Evolutionary conservation across 2,888 invertebrate genomes (phyloP).

Genomic region (Polia nebulosa): DNA sequence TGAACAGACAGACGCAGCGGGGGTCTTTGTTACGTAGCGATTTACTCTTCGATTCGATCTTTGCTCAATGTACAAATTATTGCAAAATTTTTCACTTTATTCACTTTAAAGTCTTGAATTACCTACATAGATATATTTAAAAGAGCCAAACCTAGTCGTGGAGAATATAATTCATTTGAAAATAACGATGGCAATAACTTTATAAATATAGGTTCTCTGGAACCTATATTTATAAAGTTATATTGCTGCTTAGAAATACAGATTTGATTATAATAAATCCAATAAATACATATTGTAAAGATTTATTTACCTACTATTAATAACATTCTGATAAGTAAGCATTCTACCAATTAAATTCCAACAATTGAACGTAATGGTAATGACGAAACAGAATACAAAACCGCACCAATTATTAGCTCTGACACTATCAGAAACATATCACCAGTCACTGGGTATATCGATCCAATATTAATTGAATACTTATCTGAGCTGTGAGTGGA

Average conservation of each 20-base stretch:
- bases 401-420: slow-evolving; percentile 61
- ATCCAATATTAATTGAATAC: slow-evolving; percentile 70
- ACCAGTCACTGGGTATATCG: slow-evolving; percentile 43
- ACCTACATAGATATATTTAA: too few species aligned
- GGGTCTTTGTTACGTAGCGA: too few species aligned
- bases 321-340: slow-evolving; percentile 11
- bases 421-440: slow-evolving; percentile 64
- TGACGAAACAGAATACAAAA: slow-evolving; percentile 52
- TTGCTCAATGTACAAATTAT: too few species aligned
- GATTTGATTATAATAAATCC: background rate
- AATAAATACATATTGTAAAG: too few species aligned
- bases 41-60: too few species aligned
- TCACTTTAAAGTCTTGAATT: too few species aligned
- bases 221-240: too few species aligned
- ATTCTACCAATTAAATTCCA: slow-evolving; percentile 23
- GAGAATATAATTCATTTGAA: background rate
- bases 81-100: background rate
- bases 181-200: background rate
- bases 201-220: background rate
- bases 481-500: slow-evolving; percentile 54
- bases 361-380: slow-evolving; percentile 38
- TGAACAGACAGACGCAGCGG: too few species aligned
- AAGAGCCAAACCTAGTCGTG: background rate
- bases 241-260: background rate
- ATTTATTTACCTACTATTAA: slow-evolving; percentile 3